These are phyloP conservation scores for Ianthella basta DNA, from an alignment of 37 sponge, comb jelly and placozoan species.

Conservation along the genomic window DNA sequence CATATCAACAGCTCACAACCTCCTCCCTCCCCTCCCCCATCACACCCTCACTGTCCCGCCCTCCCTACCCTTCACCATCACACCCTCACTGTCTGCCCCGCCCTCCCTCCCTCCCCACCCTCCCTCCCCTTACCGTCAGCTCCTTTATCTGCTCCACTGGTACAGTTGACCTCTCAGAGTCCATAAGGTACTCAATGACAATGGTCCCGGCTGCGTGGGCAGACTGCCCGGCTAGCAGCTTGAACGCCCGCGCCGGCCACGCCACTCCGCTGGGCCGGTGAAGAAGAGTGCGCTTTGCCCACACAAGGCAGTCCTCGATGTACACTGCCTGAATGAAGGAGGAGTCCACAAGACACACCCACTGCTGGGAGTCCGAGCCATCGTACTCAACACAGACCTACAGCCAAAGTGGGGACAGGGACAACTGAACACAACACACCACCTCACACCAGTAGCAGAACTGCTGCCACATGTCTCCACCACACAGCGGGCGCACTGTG, in stretches of 20 bases:
- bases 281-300: slow-evolving; percentile 67
- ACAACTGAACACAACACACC: neutral
- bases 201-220: slow-evolving; percentile 37
- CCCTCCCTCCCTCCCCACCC: neutral
- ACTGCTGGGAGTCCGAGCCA: slow-evolving; percentile 36
- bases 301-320: slow-evolving; percentile 62
- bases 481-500: neutral
- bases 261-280: slow-evolving; percentile 61
- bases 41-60: too few relatives aligned
- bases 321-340: slow-evolving; percentile 51
- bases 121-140: slow-evolving; percentile 36
- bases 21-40: too few relatives aligned
- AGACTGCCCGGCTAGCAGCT: slow-evolving; percentile 28
- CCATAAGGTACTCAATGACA: slow-evolving; percentile 70
- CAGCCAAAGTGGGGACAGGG: neutral
- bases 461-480: neutral
- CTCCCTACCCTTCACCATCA: too few relatives aligned
- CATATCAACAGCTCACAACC: too few relatives aligned
- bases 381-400: slow-evolving; percentile 78
- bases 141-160: slow-evolving; percentile 27
- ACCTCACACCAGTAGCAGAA: neutral
- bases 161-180: slow-evolving; percentile 38
- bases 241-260: slow-evolving; percentile 75
- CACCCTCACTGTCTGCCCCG: neutral
- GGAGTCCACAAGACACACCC: slow-evolving; percentile 41